A percentile compares a stretch with the other conserved stretches of the same genome.
These are phyloP conservation scores for Gobius niger DNA, from an alignment of 2,113 vertebrate genomes.

Conservation along the genomic window DNA sequence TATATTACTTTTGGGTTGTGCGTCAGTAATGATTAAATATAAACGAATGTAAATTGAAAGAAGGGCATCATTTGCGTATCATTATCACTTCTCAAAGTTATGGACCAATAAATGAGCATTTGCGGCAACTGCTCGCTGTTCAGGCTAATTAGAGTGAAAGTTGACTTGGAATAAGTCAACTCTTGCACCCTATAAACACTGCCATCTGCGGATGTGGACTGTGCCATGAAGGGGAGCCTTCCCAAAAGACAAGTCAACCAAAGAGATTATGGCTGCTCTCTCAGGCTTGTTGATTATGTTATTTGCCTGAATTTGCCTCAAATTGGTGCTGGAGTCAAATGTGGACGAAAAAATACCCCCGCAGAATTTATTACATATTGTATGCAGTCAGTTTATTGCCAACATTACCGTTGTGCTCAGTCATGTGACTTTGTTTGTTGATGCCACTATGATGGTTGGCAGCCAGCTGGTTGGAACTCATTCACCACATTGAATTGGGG, in stretches of 20 bases:
- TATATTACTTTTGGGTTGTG: too few relatives aligned
- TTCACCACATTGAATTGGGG: too few relatives aligned
- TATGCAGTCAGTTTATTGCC: too few relatives aligned
- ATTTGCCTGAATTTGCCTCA: not conserved
- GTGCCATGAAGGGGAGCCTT: not conserved
- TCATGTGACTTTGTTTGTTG: too few relatives aligned
- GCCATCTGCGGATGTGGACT: not conserved
- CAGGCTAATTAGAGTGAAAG: not conserved
- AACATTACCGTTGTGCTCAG: too few relatives aligned
- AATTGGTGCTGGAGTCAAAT: not conserved
- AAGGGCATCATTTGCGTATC: too few relatives aligned
- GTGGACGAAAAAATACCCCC: not conserved
- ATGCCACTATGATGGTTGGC: too few relatives aligned
- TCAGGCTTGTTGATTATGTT: not conserved
- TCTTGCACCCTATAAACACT: not conserved
- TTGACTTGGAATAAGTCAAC: not conserved
- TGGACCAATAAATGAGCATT: not conserved
- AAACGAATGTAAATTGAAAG: too few relatives aligned
- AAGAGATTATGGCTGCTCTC: not conserved
- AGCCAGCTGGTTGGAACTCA: too few relatives aligned
- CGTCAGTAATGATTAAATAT: too few relatives aligned
- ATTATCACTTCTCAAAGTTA: not conserved
- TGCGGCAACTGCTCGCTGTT: not conserved
- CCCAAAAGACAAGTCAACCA: not conserved
- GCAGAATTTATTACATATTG: too few relatives aligned